Conservation (phyloP, 2,113 vertebrate species). For the Sciurus niger region DNA sequence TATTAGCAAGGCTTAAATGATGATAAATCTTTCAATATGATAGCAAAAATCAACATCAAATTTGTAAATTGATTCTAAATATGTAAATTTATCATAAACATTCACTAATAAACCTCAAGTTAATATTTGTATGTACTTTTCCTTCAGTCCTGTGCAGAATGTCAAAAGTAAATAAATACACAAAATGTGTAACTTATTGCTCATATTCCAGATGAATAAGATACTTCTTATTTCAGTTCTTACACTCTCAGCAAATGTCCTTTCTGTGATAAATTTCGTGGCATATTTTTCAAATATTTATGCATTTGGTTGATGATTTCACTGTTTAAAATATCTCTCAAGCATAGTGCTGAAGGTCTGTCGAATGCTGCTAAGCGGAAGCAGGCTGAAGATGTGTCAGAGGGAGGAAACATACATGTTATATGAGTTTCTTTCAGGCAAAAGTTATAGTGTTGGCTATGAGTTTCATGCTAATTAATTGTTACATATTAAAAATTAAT, state of each 20-base stretch:
- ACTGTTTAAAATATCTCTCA: not conserved
- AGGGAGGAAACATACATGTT: not conserved
- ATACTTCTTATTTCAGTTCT: not conserved
- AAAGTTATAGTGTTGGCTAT: not conserved
- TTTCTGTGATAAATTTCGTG: not conserved
- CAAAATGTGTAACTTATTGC: too few species aligned
- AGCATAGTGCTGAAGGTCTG: not conserved
- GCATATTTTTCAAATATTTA: not conserved
- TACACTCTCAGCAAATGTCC: not conserved
- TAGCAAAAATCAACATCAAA: not conserved
- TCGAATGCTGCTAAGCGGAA: not conserved
- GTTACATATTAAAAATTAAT: not conserved
- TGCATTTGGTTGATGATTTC: not conserved
- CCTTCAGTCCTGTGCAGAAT: not conserved
- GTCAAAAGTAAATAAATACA: too few species aligned
- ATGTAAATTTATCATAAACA: not conserved
- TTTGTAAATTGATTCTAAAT: not conserved
- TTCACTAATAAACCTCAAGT: not conserved
- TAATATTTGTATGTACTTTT: not conserved
- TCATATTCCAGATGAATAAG: not conserved
- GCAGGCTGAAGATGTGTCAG: too few species aligned
- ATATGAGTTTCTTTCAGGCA: not conserved
- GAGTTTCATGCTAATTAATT: not conserved
- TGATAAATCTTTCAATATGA: not conserved
- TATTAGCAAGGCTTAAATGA: not conserved